Evolutionary conservation across 2,113 vertebrate genomes (phyloP), one percentile per base, ranked within the genome.

Genomic region (Mus spicilegus): DNA sequence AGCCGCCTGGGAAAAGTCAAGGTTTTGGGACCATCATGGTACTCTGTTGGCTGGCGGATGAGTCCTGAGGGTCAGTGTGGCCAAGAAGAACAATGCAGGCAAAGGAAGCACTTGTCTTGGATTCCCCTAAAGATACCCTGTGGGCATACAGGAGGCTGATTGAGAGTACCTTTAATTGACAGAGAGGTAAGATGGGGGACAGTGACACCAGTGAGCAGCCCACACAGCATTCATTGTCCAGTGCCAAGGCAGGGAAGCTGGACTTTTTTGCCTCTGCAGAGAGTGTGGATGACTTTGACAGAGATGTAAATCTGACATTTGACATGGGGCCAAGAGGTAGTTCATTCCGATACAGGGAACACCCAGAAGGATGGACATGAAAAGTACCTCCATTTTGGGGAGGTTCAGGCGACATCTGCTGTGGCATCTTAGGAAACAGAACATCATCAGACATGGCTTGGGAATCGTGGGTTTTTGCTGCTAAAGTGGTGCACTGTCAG

Each of bases 131-230:
- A 78, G 65, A 36, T 8, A 78, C 2, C n/a, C 73, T 56, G 36
- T 30, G 9, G 69, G 77, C 9, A 9, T 1, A 3, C 3, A n/a
- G 54, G 2, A 49, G 33, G n/a, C 7, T 86, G 61, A 4, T 0
- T 56, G 56, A 56, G 39, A 63, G 14, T 17, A 26, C 51, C 10
- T 26, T 1, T 7, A 36, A 87, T 16, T 0, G 24, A 0, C 1
- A 72, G 9, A 8, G 54, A 61, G 61, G 33, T 12, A 42, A 8
- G 13, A n/a, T 42, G 24, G 56, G 80, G 26, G 11, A 56, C n/a
- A 72, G 73, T 24, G 46, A 19, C 26, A 30, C 36, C 28, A 7
- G 6, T 8, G 12, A 9, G 42, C 16, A n/a, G 26, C 7, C 78
- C 17, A 58, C 11, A 63, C 17, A 65, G 84, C 30, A 10, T 10